These are phyloP conservation scores for Calonectris borealis DNA, from an alignment of 2,113 vertebrate genomes.

Conservation along the genomic window DNA sequence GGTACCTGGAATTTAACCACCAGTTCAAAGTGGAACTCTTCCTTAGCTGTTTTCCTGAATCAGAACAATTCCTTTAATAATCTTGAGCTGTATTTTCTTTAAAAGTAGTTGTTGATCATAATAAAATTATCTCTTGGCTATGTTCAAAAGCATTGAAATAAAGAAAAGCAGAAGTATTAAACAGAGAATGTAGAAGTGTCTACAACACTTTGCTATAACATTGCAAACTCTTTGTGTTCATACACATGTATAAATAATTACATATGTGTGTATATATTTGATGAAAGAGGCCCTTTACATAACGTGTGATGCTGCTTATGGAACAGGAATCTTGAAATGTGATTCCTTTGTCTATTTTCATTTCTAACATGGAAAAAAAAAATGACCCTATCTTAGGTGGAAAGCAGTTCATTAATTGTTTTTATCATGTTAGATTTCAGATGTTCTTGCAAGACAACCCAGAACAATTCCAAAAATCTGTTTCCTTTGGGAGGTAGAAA, in stretches of 20 bases:
- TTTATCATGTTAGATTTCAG: neutral
- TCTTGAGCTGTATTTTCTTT: neutral
- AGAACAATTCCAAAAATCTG: neutral
- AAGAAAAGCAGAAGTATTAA: neutral
- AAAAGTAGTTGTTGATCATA: neutral
- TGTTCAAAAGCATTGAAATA: neutral
- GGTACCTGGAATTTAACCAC: neutral
- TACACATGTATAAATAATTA: neutral
- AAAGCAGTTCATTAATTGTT: neutral
- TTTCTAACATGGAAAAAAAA: neutral
- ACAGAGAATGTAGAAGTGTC: neutral
- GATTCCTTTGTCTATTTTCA: neutral
- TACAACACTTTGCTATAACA: neutral
- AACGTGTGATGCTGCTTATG: accelerated
- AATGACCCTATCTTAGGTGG: accelerated
- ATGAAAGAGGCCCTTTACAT: neutral
- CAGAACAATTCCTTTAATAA: neutral
- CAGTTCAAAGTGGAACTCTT: neutral
- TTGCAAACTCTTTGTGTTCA: neutral
- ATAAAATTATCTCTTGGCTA: neutral
- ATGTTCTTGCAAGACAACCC: neutral
- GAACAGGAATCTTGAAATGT: neutral
- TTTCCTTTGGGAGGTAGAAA: neutral
- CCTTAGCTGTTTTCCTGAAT: neutral
- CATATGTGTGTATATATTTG: neutral